A percentile compares a stretch with the other conserved stretches of the same genome.
These are phyloP conservation scores for Simalia tracyae DNA, from an alignment of 2,797 vertebrate genomes.

Conservation along the genomic window DNA sequence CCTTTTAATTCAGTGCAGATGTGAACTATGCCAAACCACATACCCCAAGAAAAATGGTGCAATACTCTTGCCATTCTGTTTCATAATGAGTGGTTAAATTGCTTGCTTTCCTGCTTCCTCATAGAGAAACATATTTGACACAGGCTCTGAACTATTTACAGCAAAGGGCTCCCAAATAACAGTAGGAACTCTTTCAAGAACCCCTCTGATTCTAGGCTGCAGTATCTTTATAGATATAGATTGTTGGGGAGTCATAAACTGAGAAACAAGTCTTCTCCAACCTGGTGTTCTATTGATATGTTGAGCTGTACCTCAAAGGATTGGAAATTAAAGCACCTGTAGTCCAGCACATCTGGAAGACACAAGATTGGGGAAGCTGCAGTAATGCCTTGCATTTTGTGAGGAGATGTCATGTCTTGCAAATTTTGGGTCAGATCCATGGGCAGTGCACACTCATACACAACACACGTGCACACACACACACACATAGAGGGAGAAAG, in stretches of 20 bases:
- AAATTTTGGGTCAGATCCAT: neutral
- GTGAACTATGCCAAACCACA: neutral
- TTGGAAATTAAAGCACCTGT: neutral
- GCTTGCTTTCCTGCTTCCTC: neutral
- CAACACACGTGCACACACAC: neutral
- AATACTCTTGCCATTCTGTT: neutral
- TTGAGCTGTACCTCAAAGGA: neutral
- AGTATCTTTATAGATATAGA: neutral
- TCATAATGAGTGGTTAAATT: neutral
- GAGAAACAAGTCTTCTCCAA: neutral
- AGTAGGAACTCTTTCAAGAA: neutral
- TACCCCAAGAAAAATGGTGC: neutral
- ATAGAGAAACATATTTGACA: neutral
- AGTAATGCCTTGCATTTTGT: neutral
- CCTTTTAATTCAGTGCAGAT: conserved; percentile 1
- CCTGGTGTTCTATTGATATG: neutral
- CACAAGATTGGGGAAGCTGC: neutral
- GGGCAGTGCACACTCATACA: neutral
- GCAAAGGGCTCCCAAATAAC: neutral
- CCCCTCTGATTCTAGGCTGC: neutral
- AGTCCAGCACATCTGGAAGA: neutral
- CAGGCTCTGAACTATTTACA: neutral
- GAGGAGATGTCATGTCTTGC: no score
- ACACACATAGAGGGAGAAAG: neutral
- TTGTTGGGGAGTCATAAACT: neutral